phyloP scores from a whole-genome alignment of 2,797 vertebrate genomes.

The Podargus strigoides region DNA sequence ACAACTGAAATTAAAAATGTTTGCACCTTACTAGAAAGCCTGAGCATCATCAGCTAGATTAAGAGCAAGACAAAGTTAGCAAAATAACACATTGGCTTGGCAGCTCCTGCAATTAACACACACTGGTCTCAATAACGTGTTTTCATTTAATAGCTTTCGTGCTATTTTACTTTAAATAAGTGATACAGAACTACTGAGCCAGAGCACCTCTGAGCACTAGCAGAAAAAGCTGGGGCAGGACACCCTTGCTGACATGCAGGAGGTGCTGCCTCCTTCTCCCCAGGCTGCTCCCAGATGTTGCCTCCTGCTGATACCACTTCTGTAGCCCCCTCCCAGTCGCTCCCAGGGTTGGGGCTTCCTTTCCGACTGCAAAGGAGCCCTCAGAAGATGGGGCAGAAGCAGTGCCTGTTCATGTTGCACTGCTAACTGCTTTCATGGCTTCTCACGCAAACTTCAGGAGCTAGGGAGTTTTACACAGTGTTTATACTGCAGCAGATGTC shows the following conservation, averaged over 20 bases:
- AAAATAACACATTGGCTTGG: not conserved
- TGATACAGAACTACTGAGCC: not conserved
- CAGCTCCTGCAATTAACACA: not conserved
- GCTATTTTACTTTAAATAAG: not conserved
- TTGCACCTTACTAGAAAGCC: not conserved
- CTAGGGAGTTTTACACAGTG: not conserved
- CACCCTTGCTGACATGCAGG: fast-evolving
- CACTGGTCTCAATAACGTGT: not conserved
- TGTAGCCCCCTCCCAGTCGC: not conserved
- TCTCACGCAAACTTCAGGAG: not conserved
- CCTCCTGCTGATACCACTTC: not conserved
- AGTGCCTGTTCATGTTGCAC: too few species aligned
- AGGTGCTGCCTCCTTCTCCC: not conserved
- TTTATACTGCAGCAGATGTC: not conserved
- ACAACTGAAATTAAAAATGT: not conserved
- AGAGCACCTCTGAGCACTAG: not conserved
- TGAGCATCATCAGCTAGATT: not conserved
- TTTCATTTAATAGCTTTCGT: not conserved
- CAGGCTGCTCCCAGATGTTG: not conserved
- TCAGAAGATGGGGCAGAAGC: too few species aligned
- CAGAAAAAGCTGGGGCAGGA: not conserved
- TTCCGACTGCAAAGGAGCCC: not conserved
- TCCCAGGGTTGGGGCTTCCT: not conserved
- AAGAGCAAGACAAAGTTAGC: not conserved
- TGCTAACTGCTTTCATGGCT: not conserved